phyloP scores from a whole-genome alignment of 2,888 invertebrate genomes.

The Tridacna crocea region DNA sequence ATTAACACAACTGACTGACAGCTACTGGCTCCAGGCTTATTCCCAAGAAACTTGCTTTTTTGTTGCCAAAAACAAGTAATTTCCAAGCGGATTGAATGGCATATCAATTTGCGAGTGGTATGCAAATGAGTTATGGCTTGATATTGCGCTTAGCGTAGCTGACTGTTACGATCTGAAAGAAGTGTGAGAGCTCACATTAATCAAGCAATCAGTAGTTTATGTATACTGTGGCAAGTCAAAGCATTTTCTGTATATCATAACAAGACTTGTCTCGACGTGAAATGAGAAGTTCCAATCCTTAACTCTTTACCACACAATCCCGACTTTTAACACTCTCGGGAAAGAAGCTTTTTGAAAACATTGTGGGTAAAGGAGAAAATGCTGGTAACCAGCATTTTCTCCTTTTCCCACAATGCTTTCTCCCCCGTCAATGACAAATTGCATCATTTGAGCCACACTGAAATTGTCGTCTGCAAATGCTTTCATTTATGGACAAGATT shows the following conservation, averaged over 20 bases:
- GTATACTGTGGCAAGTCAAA: conserved; percentile 27
- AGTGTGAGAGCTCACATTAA: conserved; percentile 53
- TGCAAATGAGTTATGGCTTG: conserved; percentile 50
- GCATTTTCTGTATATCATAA: conserved; percentile 27
- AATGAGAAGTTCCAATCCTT: conserved; percentile 15
- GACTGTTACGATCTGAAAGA: conserved; percentile 51
- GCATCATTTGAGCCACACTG: too few relatives aligned
- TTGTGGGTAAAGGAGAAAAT: too few relatives aligned
- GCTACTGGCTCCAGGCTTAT: conserved; percentile 59
- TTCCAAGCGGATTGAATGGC: conserved; percentile 58
- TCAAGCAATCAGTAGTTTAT: conserved; percentile 50
- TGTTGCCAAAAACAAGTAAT: conserved; percentile 33
- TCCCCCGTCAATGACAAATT: too few relatives aligned
- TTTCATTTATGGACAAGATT: too few relatives aligned
- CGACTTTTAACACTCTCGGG: too few relatives aligned
- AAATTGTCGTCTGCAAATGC: too few relatives aligned
- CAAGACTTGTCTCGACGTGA: conserved; percentile 13
- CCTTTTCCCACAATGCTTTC: too few relatives aligned
- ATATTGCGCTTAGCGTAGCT: conserved; percentile 34
- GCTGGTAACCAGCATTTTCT: too few relatives aligned
- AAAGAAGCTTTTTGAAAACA: too few relatives aligned
- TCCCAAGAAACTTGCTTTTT: conserved; percentile 58
- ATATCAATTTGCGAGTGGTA: conserved; percentile 60
- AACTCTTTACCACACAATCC: too few relatives aligned
- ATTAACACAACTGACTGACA: conserved; percentile 63